Percentiles rank a stretch among this genome's conserved stretches.
Conservation (phyloP, 2,113 vertebrate genomes). For the Bombycilla garrulus region DNA sequence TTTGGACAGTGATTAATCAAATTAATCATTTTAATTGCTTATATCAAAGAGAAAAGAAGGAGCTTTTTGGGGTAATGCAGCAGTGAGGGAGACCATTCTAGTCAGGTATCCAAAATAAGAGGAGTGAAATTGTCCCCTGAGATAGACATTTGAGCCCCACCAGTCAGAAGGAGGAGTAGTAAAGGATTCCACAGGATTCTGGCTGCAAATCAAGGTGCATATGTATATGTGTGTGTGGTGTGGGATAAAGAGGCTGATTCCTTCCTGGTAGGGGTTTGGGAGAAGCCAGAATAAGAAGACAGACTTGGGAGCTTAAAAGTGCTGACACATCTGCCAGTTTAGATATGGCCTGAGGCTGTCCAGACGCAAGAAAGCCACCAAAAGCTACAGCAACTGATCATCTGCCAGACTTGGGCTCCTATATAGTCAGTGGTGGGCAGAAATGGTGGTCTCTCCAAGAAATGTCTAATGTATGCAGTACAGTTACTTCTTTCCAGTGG, state of each 20-base stretch:
- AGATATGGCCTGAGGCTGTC: not conserved
- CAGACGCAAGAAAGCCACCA: not conserved
- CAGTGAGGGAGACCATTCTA: not conserved
- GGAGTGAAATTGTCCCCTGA: not conserved
- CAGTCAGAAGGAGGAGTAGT: not conserved
- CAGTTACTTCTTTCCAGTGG: not conserved
- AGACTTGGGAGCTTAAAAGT: not conserved
- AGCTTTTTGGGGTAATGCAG: not conserved
- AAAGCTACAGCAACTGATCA: not conserved
- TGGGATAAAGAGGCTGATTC: not conserved
- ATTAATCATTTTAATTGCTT: not conserved
- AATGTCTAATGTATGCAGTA: not conserved
- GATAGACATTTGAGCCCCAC: not conserved
- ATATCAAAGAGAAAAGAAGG: not conserved
- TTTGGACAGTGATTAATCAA: conserved; percentile 3
- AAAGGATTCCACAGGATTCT: not conserved
- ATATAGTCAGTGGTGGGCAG: not conserved
- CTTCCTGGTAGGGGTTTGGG: not conserved
- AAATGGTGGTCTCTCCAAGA: not conserved
- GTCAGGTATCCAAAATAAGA: not conserved
- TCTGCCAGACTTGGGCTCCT: not conserved
- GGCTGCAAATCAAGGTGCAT: not conserved
- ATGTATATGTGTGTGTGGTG: not conserved
- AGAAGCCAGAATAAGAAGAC: not conserved
- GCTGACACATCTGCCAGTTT: not conserved